phyloP scores from a whole-genome alignment of 2,113 vertebrate species.

The Scalopus aquaticus region DNA sequence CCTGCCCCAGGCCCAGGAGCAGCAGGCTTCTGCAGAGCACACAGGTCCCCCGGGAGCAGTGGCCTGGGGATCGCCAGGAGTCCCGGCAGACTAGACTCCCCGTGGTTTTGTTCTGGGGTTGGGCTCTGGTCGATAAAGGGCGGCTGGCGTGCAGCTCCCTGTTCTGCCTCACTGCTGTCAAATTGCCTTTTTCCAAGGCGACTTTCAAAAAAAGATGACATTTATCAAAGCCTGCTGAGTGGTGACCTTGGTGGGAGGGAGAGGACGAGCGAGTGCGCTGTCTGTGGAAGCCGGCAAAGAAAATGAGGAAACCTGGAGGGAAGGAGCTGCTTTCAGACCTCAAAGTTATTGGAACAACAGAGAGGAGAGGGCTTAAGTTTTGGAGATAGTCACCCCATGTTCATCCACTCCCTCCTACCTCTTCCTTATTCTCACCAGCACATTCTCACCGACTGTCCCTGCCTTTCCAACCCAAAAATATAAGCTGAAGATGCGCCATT shows the following conservation, averaged over 20 bases:
- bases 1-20: neutral
- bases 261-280: conserved; percentile 44
- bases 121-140: conserved; percentile 71
- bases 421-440: neutral
- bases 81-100: neutral
- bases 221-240: conserved; percentile 76
- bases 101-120: conserved; percentile 42
- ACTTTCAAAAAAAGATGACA: conserved; percentile 77
- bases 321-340: conserved; percentile 49
- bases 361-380: neutral
- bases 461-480: neutral
- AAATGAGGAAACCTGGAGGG: neutral
- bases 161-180: conserved; percentile 82
- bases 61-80: neutral
- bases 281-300: conserved; percentile 30
- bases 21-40: neutral
- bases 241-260: conserved; percentile 77
- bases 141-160: conserved; percentile 62
- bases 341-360: neutral
- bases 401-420: neutral
- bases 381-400: neutral
- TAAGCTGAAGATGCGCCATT: neutral
- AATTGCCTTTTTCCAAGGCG: conserved; percentile 78
- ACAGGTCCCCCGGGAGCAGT: neutral
- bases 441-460: neutral